phyloP scores from a whole-genome alignment of 1,140 invertebrate species.

The Riptortus pedestris region DNA sequence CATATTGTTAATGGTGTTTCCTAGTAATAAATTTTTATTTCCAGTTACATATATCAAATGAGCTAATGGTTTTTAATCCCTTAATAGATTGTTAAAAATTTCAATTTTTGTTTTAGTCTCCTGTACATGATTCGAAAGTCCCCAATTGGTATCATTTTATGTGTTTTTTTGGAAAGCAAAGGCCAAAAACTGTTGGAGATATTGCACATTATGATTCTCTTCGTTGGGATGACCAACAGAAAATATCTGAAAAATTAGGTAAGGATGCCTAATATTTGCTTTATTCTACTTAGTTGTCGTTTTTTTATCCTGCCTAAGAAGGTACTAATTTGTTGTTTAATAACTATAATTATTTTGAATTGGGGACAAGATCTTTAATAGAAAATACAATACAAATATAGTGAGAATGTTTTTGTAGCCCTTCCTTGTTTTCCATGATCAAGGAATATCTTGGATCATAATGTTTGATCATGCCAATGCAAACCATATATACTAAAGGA shows the following conservation, averaged over 20 bases:
- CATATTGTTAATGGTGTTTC: neutral
- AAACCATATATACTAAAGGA: too few relatives aligned
- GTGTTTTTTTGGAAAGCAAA: conserved; percentile 81
- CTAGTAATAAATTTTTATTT: neutral
- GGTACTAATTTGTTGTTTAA: too few relatives aligned
- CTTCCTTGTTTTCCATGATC: too few relatives aligned
- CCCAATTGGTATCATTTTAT: conserved; percentile 79
- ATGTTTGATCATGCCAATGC: too few relatives aligned
- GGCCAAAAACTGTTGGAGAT: conserved; percentile 59
- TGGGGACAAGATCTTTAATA: too few relatives aligned
- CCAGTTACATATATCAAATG: neutral
- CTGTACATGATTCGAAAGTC: conserved; percentile 80
- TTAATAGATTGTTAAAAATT: too few relatives aligned
- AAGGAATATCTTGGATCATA: too few relatives aligned
- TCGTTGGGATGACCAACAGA: conserved; percentile 77
- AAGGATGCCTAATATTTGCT: conserved; percentile 30
- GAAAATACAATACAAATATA: too few relatives aligned
- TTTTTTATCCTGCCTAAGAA: too few relatives aligned
- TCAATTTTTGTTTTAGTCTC: conserved; percentile 64
- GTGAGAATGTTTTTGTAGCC: too few relatives aligned
- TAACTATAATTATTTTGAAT: too few relatives aligned
- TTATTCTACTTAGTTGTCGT: conserved; percentile 21
- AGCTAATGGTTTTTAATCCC: too few relatives aligned
- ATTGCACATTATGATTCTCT: conserved; percentile 77
- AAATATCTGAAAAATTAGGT: conserved; percentile 64